Conservation (phyloP, 2,797 vertebrate species). For the Urosaurus nigricauda region DNA sequence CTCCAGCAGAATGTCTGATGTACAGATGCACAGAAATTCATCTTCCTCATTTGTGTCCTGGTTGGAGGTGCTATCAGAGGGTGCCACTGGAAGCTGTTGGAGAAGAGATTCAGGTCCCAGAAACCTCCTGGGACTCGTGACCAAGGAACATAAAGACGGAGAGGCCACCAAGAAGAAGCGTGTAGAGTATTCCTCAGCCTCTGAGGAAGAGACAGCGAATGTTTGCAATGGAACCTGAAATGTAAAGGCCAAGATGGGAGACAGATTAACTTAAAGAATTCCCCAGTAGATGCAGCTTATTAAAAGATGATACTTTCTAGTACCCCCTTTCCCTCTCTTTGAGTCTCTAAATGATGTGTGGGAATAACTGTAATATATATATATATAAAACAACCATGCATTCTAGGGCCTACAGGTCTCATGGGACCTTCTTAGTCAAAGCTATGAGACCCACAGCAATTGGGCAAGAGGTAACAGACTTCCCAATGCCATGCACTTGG, state of each 20-base stretch:
- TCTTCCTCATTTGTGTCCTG: not conserved
- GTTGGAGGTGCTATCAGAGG: not conserved
- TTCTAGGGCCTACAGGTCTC: constrained; percentile 29
- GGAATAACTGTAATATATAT: not conserved
- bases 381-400: not conserved
- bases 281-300: not conserved
- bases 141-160: not conserved
- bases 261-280: not conserved
- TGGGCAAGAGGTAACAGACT: not conserved
- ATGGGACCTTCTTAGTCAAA: not conserved
- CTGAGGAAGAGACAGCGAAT: not conserved
- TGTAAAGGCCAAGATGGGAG: not conserved
- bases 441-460: not conserved
- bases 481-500: not conserved
- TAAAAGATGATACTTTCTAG: not conserved
- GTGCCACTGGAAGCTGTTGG: not conserved
- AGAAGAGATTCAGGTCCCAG: too few species aligned
- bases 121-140: not conserved
- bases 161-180: not conserved
- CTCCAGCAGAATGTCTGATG: constrained; percentile 41
- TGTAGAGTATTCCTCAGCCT: not conserved
- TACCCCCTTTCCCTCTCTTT: not conserved
- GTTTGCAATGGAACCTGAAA: not conserved
- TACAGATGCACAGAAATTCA: constrained; percentile 20
- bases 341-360: not conserved